Evolutionary conservation across 2,888 invertebrate genomes (phyloP).

Genomic region (Rhabditophanes sp.): DNA sequence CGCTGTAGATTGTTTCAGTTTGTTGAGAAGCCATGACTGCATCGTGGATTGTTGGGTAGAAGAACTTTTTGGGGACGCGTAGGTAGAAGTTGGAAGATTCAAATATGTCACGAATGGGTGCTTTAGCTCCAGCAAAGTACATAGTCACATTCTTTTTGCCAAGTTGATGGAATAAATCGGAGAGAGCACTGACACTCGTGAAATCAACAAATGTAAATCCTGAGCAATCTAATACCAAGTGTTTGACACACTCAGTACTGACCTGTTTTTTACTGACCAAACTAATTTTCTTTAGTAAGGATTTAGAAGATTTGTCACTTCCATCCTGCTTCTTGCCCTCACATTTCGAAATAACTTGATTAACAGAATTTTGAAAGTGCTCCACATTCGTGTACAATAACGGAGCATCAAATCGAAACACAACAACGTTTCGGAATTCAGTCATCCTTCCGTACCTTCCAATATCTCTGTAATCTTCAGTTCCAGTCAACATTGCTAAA

Average conservation of each 20-base stretch:
- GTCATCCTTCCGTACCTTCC: constrained; percentile 20
- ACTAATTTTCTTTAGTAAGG: not conserved
- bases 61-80: constrained; percentile 30
- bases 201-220: constrained; percentile 42
- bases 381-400: constrained; percentile 49
- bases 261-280: constrained; percentile 4
- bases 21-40: constrained; percentile 24
- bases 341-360: constrained; percentile 20
- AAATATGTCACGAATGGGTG: constrained; percentile 34
- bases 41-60: constrained; percentile 38
- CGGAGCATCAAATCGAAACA: constrained; percentile 48
- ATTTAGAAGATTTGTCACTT: not conserved
- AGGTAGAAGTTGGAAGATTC: constrained; percentile 29
- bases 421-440: constrained; percentile 45
- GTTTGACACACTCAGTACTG: constrained; percentile 12
- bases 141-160: constrained; percentile 21
- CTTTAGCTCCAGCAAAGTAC: constrained; percentile 40
- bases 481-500: constrained; percentile 29
- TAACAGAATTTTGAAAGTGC: constrained; percentile 44
- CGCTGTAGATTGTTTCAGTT: too few relatives aligned
- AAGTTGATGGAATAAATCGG: constrained; percentile 23
- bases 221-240: constrained; percentile 37
- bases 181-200: constrained; percentile 37
- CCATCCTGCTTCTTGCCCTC: not conserved
- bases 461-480: constrained; percentile 30